Conservation (phyloP, 1,140 invertebrate species). For the Aporrectodea caliginosa region DNA sequence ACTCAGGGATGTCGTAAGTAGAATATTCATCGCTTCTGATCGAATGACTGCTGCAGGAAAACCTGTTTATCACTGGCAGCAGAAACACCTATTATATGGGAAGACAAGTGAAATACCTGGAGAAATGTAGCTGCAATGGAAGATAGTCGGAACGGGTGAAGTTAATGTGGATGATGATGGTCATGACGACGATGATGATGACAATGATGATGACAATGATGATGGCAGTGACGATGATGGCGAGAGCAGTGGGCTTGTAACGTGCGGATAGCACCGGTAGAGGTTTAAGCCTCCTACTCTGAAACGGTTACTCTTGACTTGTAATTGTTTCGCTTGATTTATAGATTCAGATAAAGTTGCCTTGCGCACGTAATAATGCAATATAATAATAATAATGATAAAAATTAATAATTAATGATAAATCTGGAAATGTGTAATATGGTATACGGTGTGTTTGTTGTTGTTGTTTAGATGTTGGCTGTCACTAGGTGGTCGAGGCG, state of each 20-base stretch:
- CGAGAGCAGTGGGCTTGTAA: too few species aligned
- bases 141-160: neutral
- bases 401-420: too few species aligned
- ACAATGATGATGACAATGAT: too few species aligned
- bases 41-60: too few species aligned
- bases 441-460: neutral
- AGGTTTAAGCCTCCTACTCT: neutral
- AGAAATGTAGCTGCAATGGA: too few species aligned
- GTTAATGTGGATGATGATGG: neutral
- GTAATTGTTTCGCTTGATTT: neutral
- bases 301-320: neutral
- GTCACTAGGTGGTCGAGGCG: slow-evolving; percentile 10
- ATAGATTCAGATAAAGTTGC: neutral
- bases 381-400: too few species aligned
- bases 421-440: neutral
- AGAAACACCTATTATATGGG: too few species aligned
- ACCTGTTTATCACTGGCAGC: too few species aligned
- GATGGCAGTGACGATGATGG: too few species aligned
- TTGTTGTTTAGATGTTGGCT: slow-evolving; percentile 29
- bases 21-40: neutral
- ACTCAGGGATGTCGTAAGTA: slow-evolving; percentile 20
- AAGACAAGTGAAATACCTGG: too few species aligned
- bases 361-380: too few species aligned
- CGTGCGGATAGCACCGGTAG: too few species aligned
- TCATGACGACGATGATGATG: neutral